phyloP scores from a whole-genome alignment of 2,888 invertebrate genomes.

The Drosophila putrida region DNA sequence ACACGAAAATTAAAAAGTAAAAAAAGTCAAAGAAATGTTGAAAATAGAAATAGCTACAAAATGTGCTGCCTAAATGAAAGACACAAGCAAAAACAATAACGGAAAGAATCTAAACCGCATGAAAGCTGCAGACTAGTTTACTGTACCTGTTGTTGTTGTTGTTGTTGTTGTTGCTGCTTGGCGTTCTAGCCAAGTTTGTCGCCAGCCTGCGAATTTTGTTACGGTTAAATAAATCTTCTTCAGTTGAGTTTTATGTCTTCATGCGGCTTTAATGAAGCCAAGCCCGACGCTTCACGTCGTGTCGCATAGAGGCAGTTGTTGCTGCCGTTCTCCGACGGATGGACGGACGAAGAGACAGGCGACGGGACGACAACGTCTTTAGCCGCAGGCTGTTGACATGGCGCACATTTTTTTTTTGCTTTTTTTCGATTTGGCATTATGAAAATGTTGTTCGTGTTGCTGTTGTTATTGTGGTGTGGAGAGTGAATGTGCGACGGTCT shows the following conservation, averaged over 20 bases:
- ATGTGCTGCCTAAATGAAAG: constrained; percentile 41
- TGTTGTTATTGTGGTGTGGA: constrained; percentile 26
- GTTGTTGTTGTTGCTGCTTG: constrained; percentile 16
- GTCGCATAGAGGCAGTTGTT: constrained; percentile 17
- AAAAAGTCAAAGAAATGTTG: constrained; percentile 34
- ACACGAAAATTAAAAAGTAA: constrained; percentile 55
- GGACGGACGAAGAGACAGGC: constrained; percentile 4
- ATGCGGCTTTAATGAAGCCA: constrained; percentile 64
- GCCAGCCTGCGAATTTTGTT: constrained; percentile 58
- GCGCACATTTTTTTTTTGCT: constrained; percentile 46
- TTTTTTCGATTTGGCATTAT: constrained; percentile 59
- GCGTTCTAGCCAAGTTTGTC: constrained; percentile 50
- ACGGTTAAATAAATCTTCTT: constrained; percentile 68
- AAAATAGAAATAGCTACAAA: constrained; percentile 47
- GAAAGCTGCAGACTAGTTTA: constrained; percentile 55
- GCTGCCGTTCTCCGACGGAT: constrained; percentile 23
- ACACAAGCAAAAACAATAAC: constrained; percentile 33
- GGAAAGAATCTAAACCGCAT: constrained; percentile 58
- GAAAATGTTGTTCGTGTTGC: constrained; percentile 43
- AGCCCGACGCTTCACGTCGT: constrained; percentile 26
- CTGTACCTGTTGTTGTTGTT: constrained; percentile 21
- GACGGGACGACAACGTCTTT: constrained; percentile 25
- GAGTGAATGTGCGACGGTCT: constrained; percentile 50
- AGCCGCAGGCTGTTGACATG: constrained; percentile 58
- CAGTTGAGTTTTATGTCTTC: constrained; percentile 63